These are phyloP conservation scores for Malurus alboscapulatus DNA, from an alignment of 2,113 vertebrate species.

Conservation along the genomic window DNA sequence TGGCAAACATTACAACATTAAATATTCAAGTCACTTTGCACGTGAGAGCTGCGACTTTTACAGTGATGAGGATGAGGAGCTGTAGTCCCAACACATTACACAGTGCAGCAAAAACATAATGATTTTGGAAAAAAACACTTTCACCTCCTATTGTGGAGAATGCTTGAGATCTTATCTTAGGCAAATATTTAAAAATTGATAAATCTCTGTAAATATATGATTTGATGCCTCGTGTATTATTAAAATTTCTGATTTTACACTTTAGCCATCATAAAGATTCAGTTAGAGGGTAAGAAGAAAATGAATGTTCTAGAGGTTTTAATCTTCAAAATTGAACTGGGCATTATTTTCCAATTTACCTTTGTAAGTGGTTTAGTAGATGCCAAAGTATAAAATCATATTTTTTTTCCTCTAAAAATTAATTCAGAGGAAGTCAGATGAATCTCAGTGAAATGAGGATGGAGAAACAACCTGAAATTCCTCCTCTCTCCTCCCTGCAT, in stretches of 20 bases:
- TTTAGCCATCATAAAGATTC: conserved; percentile 4
- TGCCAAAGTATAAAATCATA: conserved; percentile 20
- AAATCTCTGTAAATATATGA: conserved; percentile 24
- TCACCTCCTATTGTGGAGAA: not conserved
- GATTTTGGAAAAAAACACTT: not conserved
- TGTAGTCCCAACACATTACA: not conserved
- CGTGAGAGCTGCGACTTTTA: conserved; percentile 45
- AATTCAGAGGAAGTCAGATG: not conserved
- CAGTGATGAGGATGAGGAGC: conserved; percentile 18
- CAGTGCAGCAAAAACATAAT: conserved; percentile 43
- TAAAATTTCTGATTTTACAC: conserved; percentile 46
- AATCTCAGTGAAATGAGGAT: conserved; percentile 49
- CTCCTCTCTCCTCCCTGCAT: not conserved
- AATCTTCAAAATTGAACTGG: not conserved
- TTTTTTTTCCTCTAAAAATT: conserved; percentile 2
- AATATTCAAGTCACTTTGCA: conserved; percentile 65
- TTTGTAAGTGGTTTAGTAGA: not conserved
- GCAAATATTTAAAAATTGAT: conserved; percentile 7
- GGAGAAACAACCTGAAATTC: conserved; percentile 18
- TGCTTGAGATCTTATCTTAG: conserved; percentile 21
- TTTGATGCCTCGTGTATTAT: not conserved
- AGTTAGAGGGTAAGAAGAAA: conserved; percentile 3
- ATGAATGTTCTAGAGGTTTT: not conserved
- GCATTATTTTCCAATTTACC: conserved; percentile 11
- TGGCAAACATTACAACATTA: conserved; percentile 54